These are phyloP conservation scores for Dryococelus australis DNA, from an alignment of 2,888 invertebrate genomes.

Conservation along the genomic window DNA sequence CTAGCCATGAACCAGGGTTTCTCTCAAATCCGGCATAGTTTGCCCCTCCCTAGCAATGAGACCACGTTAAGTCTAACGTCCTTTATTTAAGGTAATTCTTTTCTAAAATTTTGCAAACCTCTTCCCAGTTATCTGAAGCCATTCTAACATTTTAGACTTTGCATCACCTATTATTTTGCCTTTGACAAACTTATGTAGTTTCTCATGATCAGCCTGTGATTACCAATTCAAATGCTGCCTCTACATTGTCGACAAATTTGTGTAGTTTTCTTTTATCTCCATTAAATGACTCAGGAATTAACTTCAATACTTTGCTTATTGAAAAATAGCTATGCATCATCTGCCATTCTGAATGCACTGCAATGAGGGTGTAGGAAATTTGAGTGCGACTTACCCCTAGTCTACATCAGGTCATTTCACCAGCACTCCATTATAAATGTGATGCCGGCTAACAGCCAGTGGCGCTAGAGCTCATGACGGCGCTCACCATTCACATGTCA, in stretches of 20 bases:
- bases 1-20: too few relatives aligned
- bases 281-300: background rate
- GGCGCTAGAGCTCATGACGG: too few relatives aligned
- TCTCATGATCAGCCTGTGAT: background rate
- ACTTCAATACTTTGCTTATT: background rate
- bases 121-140: background rate
- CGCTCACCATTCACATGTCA: too few relatives aligned
- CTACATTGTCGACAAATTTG: background rate
- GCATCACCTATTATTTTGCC: background rate
- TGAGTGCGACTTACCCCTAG: too few relatives aligned
- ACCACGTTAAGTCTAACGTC: background rate
- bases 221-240: background rate
- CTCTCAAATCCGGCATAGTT: too few relatives aligned
- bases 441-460: too few relatives aligned
- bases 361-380: too few relatives aligned
- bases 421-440: too few relatives aligned
- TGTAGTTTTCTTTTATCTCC: background rate
- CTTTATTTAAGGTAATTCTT: background rate
- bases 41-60: too few relatives aligned
- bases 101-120: background rate
- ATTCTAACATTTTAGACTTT: background rate
- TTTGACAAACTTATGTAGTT: background rate
- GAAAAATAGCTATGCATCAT: background rate
- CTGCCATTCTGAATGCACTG: too few relatives aligned
- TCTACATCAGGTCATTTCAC: too few relatives aligned